A percentile compares a stretch with the other conserved stretches of the same genome.
phyloP scores from a whole-genome alignment of 2,888 invertebrate genomes.

The Candidula unifasciata region DNA sequence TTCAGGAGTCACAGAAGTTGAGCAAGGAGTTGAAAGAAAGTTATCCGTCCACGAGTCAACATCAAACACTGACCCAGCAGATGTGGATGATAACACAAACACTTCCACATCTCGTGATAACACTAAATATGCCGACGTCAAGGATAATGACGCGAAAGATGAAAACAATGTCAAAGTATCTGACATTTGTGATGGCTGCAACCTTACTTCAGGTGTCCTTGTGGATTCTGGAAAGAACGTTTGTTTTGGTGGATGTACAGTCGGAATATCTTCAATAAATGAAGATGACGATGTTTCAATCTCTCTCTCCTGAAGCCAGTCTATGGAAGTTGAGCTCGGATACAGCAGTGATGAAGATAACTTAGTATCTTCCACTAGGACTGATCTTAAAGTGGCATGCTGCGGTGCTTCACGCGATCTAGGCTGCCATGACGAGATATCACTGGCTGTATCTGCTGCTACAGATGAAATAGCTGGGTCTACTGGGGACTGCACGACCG shows the following conservation, averaged over 20 bases:
- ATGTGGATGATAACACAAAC: neutral
- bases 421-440: no score
- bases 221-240: neutral
- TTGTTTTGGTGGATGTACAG: neutral
- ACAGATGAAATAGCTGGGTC: no score
- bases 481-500: no score
- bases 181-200: neutral
- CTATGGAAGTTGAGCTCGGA: neutral
- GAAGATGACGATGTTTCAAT: neutral
- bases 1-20: neutral
- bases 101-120: slow-evolving; percentile 13
- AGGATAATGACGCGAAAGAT: neutral
- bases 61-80: neutral
- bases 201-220: neutral
- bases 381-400: no score
- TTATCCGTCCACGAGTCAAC: neutral
- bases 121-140: neutral
- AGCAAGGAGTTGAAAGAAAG: neutral
- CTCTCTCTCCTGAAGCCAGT: neutral
- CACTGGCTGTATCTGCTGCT: no score
- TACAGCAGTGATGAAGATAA: no score
- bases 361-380: no score
- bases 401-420: no score
- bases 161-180: no score
- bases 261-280: neutral